phyloP scores from a whole-genome alignment of 2,888 invertebrate species.

The Meteorus colon region DNA sequence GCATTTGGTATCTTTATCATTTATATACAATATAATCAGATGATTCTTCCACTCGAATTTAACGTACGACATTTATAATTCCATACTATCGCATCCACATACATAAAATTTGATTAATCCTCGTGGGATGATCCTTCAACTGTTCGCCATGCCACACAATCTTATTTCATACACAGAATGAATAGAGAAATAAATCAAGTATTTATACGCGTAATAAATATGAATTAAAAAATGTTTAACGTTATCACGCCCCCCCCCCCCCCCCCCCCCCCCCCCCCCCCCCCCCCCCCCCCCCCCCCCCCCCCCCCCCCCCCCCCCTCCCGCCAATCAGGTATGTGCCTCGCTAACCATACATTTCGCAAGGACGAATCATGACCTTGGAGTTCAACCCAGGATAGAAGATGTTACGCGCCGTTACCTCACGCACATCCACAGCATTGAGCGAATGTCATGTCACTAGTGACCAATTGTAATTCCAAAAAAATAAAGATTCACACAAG shows the following conservation, averaged over 20 bases:
- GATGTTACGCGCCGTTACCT: conserved; percentile 60
- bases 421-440: conserved; percentile 62
- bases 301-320: too few species aligned
- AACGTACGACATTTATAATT: conserved; percentile 19
- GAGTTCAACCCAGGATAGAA: conserved; percentile 56
- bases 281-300: too few species aligned
- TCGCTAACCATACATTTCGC: conserved; percentile 13
- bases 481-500: neutral
- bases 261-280: too few species aligned
- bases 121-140: too few species aligned
- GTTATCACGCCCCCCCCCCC: too few species aligned
- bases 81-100: neutral
- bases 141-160: too few species aligned
- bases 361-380: conserved; percentile 55
- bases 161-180: neutral
- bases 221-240: conserved; percentile 26
- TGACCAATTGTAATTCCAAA: conserved; percentile 58
- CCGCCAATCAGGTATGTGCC: too few species aligned
- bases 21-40: conserved; percentile 26
- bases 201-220: conserved; percentile 18
- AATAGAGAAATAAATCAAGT: neutral
- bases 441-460: conserved; percentile 65
- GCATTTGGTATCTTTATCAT: conserved; percentile 57
- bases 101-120: neutral
- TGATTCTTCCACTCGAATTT: conserved; percentile 27